Base-by-base conservation (phyloP, 2,888 invertebrate species). In the Stenichneumon culpator region DNA sequence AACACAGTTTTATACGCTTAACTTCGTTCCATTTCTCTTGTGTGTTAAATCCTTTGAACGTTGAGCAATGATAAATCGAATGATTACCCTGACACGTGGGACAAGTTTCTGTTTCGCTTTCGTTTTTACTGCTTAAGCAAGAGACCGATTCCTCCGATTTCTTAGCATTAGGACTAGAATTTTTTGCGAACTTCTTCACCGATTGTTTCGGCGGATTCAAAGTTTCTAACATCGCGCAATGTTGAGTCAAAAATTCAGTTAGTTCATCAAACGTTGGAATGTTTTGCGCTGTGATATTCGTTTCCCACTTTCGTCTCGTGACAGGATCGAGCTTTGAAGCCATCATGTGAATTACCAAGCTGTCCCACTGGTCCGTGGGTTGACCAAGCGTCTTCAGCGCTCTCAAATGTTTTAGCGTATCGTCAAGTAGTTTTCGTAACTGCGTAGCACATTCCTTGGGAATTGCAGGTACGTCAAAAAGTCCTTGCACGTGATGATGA, bases 401-500 rank as follows among this genome's bases (percentile, higher is more conserved):
- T 47, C 73, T 50, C 6, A 84, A 50, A 82, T 82, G 79, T 32
- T 82, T 84, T 2, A 68, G 28, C 54, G 84, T 65, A 32, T 72
- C 72, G 44, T 82, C 84, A 0, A 84, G 19, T 1, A 84, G n/a
- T 47, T 78, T 77, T 11, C 81, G 81, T 4, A 81, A 52, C 54
- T 70, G 63, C 6, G 70, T 11, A 22, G 70, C 73, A 36, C 73
- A 84, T 78, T 82, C 84, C 25, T 82, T 84, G 11, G 44, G 54
- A 67, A 73, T 84, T 19, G 73, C 6, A 22, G 54, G 19, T 19
- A 82, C 11, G 22, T 77, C 77, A 47, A 86, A 79, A 1, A 88
- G 69, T 11, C 68, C 82, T 63, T 85, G 70, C 16, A 87, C 75
- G 74, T 86, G 86, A 44, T 85, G 60, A 63, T 87, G 65, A 25